A percentile compares a stretch with the other conserved stretches of the same genome.
Evolutionary conservation across 2,888 invertebrate species (phyloP).

Genomic region (Agonopterix subpropinquella): DNA sequence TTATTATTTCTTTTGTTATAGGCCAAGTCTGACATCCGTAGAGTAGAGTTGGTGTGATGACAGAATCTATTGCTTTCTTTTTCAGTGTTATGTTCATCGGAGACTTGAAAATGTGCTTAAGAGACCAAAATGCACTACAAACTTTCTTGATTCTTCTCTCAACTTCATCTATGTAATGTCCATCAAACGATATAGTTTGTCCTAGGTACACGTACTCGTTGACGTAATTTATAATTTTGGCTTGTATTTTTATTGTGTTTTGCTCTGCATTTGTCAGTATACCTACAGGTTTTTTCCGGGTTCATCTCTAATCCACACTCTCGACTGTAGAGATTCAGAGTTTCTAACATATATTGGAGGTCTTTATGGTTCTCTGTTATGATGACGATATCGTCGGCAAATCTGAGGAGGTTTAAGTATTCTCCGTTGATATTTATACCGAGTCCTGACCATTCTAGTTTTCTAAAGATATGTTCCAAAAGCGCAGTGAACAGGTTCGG

Average conservation of each 20-base stretch:
- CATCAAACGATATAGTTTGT: conserved; percentile 9
- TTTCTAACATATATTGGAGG: conserved; percentile 7
- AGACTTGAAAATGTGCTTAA: conserved; percentile 5
- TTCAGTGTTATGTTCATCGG: conserved; percentile 6
- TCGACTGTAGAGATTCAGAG: background rate
- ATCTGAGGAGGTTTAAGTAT: conserved; percentile 7
- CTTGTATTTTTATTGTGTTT: background rate
- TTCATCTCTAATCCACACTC: conserved; percentile 9
- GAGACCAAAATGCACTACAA: conserved; percentile 9
- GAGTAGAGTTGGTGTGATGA: conserved; percentile 7
- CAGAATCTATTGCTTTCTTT: conserved; percentile 6
- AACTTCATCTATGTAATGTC: conserved; percentile 8
- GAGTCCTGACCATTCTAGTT: conserved; percentile 8
- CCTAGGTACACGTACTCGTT: conserved; percentile 12
- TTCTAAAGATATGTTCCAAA: conserved; percentile 9
- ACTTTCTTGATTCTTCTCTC: conserved; percentile 7
- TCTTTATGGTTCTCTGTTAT: conserved; percentile 3
- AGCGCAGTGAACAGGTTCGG: conserved; percentile 14
- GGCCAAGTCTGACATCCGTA: conserved; percentile 13
- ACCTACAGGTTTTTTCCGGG: conserved; percentile 5
- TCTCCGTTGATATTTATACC: conserved; percentile 11
- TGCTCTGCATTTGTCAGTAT: conserved; percentile 7
- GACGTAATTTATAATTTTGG: background rate
- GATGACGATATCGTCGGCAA: conserved; percentile 11
- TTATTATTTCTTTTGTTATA: conserved; percentile 3